A percentile compares a stretch with the other conserved stretches of the same genome.
phyloP scores from a whole-genome alignment of 2,888 invertebrate genomes.

The Campoletis raptor region DNA sequence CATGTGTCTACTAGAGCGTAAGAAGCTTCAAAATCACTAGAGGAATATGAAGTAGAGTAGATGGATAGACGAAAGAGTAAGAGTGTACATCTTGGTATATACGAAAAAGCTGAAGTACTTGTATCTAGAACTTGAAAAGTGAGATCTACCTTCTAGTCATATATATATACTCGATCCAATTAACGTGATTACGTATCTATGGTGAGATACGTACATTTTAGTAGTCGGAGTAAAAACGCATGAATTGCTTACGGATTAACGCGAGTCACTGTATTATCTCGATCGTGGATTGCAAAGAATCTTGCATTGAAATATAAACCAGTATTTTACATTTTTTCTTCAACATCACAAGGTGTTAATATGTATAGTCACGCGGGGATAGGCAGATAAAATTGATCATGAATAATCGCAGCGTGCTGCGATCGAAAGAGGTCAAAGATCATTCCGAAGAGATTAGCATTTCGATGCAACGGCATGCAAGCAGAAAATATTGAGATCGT shows the following conservation, averaged over 20 bases:
- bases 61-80: conserved; percentile 29
- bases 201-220: not conserved
- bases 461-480: not conserved
- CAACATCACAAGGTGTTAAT: conserved; percentile 1
- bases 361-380: not conserved
- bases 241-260: not conserved
- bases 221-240: not conserved
- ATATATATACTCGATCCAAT: conserved; percentile 41
- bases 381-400: too few species aligned
- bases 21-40: conserved; percentile 55
- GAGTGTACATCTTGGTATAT: not conserved
- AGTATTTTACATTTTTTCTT: conserved; percentile 6
- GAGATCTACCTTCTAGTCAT: conserved; percentile 29
- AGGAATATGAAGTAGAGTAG: conserved; percentile 42
- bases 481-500: not conserved
- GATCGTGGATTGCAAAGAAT: not conserved
- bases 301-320: conserved; percentile 17
- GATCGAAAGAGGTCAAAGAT: conserved; percentile 9
- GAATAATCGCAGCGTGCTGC: conserved; percentile 8
- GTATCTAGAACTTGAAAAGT: conserved; percentile 36
- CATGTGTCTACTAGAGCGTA: conserved; percentile 18
- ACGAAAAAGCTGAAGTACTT: conserved; percentile 34
- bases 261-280: not conserved
- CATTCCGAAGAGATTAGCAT: not conserved
- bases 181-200: conserved; percentile 51